Conservation (phyloP, 2,113 vertebrate species). For the Tylochromis polylepis region DNA sequence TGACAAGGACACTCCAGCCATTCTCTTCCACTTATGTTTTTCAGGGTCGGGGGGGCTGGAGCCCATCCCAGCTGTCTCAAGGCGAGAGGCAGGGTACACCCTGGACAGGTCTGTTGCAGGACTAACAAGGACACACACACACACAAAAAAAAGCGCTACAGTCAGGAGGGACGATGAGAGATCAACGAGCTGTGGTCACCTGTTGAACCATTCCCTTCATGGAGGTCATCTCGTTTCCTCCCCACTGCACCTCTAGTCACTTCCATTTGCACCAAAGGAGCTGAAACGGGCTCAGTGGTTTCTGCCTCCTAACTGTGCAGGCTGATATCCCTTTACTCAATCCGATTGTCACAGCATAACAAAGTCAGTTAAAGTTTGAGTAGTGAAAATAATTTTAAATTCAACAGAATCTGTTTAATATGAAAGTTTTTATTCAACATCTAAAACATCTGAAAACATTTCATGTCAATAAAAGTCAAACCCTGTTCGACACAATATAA, state of each 20-base stretch:
- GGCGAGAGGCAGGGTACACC: too few relatives aligned
- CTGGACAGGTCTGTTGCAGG: too few relatives aligned
- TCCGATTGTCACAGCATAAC: too few relatives aligned
- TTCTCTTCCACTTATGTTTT: too few relatives aligned
- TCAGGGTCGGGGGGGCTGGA: too few relatives aligned
- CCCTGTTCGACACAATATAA: neutral
- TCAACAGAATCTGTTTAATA: neutral
- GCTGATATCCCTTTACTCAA: neutral
- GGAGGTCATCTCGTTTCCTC: fast-evolving
- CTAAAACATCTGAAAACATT: constrained; percentile 14
- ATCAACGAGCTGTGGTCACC: fast-evolving
- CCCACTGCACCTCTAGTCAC: neutral
- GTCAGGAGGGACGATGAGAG: neutral
- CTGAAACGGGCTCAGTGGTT: neutral
- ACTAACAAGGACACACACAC: too few relatives aligned
- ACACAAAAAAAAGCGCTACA: fast-evolving
- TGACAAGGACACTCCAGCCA: too few relatives aligned
- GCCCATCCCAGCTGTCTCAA: too few relatives aligned
- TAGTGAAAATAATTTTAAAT: neutral
- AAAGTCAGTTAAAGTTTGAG: too few relatives aligned
- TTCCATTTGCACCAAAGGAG: neutral
- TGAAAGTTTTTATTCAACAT: constrained; percentile 46
- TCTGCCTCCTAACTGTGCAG: neutral
- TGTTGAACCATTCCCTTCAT: neutral
- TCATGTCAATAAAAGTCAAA: neutral